Percentiles rank a stretch among this genome's conserved stretches.
Evolutionary conservation across 2,888 invertebrate genomes (phyloP).

Genomic region (Heliconius hortense): DNA sequence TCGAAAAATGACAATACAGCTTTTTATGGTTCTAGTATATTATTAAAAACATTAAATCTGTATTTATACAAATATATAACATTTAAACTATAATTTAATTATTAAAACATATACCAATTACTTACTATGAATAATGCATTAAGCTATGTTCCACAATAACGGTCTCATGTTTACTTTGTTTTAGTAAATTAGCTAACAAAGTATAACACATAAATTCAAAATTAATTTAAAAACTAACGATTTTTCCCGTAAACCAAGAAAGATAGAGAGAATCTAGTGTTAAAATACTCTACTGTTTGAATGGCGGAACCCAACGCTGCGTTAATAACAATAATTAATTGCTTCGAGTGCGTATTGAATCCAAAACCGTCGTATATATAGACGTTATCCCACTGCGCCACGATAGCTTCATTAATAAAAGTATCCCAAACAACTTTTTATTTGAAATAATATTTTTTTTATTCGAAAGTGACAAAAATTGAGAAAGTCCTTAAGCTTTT

Average conservation of each 20-base stretch:
- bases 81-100: no score
- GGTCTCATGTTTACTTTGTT: conserved; percentile 6
- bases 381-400: not conserved
- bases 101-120: not conserved
- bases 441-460: no score
- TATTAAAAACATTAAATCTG: not conserved
- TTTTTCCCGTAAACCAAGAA: no score
- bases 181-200: conserved; percentile 12
- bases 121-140: conserved; percentile 8
- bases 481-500: conserved; percentile 1
- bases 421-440: not conserved
- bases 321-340: not conserved
- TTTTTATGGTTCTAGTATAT: not conserved
- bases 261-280: no score
- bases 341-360: no score
- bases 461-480: conserved; percentile 10
- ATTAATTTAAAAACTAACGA: no score
- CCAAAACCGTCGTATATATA: no score
- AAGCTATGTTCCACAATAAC: not conserved
- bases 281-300: not conserved
- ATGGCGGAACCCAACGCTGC: not conserved
- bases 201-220: not conserved
- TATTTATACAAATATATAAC: no score
- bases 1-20: not conserved
- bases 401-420: not conserved